Conservation (phyloP, 1,140 invertebrate genomes). For the Ectropis grisescens region DNA sequence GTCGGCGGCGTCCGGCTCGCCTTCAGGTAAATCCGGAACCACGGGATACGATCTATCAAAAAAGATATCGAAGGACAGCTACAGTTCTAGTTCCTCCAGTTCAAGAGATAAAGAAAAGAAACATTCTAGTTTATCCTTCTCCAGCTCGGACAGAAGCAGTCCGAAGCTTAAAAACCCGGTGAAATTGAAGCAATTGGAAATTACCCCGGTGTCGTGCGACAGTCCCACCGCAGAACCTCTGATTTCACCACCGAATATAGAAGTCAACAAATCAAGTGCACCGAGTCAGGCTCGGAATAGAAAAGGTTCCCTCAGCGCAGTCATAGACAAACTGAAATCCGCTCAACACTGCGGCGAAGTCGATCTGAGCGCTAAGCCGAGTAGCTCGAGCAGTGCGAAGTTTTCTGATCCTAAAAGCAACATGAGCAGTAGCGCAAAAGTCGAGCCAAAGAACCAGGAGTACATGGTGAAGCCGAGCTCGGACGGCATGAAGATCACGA, state of each 20-base stretch:
- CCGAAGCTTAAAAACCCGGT: slow-evolving; percentile 78
- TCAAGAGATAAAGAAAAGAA: slow-evolving; percentile 76
- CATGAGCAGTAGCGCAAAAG: slow-evolving; percentile 63
- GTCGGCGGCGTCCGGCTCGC: slow-evolving; percentile 76
- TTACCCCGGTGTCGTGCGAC: slow-evolving; percentile 62
- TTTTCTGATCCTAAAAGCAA: slow-evolving; percentile 69
- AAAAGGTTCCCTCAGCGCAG: slow-evolving; percentile 85
- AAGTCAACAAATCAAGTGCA: slow-evolving; percentile 68
- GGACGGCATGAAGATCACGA: slow-evolving; percentile 90
- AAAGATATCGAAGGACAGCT: slow-evolving; percentile 70
- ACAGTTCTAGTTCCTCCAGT: slow-evolving; percentile 56
- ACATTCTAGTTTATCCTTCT: slow-evolving; percentile 67
- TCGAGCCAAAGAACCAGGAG: slow-evolving; percentile 81
- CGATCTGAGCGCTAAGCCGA: slow-evolving; percentile 40
- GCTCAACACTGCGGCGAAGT: slow-evolving; percentile 75
- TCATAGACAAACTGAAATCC: slow-evolving; percentile 88
- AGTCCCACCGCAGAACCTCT: slow-evolving; percentile 58
- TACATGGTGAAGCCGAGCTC: slow-evolving; percentile 89
- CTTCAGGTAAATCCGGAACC: slow-evolving; percentile 58
- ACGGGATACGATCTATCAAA: slow-evolving; percentile 59
- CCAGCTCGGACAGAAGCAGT: slow-evolving; percentile 70
- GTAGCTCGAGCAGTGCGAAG: slow-evolving; percentile 50
- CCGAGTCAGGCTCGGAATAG: slow-evolving; percentile 75
- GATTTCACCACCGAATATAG: slow-evolving; percentile 71
- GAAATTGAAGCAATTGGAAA: slow-evolving; percentile 79